Evolutionary conservation across 2,888 invertebrate species (phyloP).

Genomic region (Acholoe squamosa): DNA sequence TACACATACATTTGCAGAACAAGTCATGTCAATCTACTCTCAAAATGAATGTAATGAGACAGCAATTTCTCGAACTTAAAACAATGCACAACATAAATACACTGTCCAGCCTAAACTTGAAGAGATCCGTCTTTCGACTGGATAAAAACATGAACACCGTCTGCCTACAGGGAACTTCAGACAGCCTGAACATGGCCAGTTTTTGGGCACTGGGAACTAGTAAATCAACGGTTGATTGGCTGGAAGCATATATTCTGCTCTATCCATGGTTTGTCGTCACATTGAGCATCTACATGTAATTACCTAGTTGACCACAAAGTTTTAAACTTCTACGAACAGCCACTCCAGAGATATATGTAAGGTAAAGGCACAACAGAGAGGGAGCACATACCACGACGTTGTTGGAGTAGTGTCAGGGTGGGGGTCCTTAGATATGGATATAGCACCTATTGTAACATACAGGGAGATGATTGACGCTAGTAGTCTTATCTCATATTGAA

Average conservation of each 20-base stretch:
- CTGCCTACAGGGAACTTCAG: no score
- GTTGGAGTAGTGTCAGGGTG: neutral
- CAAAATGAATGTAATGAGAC: slow-evolving; percentile 20
- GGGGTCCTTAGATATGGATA: neutral
- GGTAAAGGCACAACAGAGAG: slow-evolving; percentile 39
- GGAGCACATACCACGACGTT: neutral
- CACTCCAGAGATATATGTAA: neutral
- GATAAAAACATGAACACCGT: neutral
- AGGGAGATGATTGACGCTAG: no score
- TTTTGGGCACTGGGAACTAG: no score
- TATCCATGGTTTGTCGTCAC: neutral
- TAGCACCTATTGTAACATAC: no score
- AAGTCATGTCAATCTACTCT: slow-evolving; percentile 1
- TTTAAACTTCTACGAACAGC: neutral
- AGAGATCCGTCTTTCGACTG: neutral
- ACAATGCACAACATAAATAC: slow-evolving; percentile 39
- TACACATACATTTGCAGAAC: neutral
- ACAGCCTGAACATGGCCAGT: no score
- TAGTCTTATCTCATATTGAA: no score
- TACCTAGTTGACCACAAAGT: neutral
- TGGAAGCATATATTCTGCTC: neutral
- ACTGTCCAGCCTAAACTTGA: slow-evolving; percentile 19
- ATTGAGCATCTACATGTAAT: neutral
- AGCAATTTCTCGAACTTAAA: slow-evolving; percentile 22
- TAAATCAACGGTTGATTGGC: neutral